These are phyloP conservation scores for Rotaria macrura DNA, from an alignment of 2,888 invertebrate genomes.

Conservation along the genomic window DNA sequence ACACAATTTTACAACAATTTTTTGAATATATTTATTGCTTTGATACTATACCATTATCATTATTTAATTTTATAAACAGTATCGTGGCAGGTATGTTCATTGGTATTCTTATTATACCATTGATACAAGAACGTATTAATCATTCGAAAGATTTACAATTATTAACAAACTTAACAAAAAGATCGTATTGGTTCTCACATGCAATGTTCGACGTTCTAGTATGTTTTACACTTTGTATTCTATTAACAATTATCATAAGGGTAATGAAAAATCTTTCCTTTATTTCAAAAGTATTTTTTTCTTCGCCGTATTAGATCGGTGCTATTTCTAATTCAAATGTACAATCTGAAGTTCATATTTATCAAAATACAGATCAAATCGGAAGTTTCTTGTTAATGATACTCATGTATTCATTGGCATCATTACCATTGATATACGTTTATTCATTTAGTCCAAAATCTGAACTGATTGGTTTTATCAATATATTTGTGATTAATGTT, in stretches of 20 bases:
- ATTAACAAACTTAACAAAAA: constrained; percentile 22
- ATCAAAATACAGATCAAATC: neutral
- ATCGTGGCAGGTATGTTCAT: constrained; percentile 18
- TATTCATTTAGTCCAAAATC: neutral
- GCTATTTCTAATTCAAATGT: neutral
- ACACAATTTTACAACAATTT: neutral
- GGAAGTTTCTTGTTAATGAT: neutral
- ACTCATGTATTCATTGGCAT: neutral
- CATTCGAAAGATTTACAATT: constrained; percentile 32
- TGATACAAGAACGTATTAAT: constrained; percentile 22
- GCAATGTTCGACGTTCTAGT: constrained; percentile 17
- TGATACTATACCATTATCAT: constrained; percentile 31
- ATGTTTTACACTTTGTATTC: neutral
- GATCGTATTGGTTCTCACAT: constrained; percentile 28
- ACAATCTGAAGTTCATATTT: neutral
- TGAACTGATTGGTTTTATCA: neutral
- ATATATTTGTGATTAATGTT: neutral
- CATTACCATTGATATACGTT: neutral
- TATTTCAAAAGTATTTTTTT: neutral
- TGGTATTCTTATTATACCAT: constrained; percentile 21
- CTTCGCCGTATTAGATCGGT: neutral
- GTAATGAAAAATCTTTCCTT: neutral
- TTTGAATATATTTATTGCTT: constrained; percentile 23
- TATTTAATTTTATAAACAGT: constrained; percentile 27
- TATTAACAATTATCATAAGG: neutral